Evolutionary conservation across 2,888 invertebrate genomes (phyloP), one percentile per base, ranked within the genome.

Genomic region (Didymodactylos carnosus): DNA sequence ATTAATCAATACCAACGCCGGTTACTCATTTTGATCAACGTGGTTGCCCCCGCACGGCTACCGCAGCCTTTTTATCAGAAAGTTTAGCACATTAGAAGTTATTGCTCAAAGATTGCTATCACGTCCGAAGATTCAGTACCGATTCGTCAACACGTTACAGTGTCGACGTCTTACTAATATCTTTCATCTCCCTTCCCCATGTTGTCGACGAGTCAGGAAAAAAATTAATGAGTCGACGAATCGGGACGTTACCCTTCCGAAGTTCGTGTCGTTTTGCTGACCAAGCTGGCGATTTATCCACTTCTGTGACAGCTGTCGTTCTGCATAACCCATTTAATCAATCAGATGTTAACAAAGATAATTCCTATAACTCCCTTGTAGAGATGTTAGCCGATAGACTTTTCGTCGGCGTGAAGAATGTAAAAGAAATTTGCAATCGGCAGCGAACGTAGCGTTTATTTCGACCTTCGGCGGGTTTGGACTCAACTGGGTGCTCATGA

Each of bases 281-380:
- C 35, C 27, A 53, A 41, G 53, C 71, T 71, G 74, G 74, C 13
- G 53, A 74, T 29, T 74, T 74, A 40, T 71, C 74, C 16, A 39
- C 39, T 23, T 51, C 71, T 29, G 71, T 71, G 43, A 74, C 74
- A 27, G 62, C 43, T 39, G 74, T 74, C 25, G 35, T 53, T 13
- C 74, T 71, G 25, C 71, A 74, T 29, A 74, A 74, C 39, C 70
- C 74, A 19, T 74, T 51, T 27, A 71, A 72, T 69, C n/a, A 62
- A 39, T 62, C 71, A 25, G 23, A 71, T 35, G n/a, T 35, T 35
- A 62, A 8, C n/a, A 27, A 10, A 35, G n/a, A 29, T 35, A 62
- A 29, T 35, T 11, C n/a, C 3, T 35, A 62, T 35, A 35, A 19
- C 16, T 62, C 62, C 19, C n/a, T 62, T n/a, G 62, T 8, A 35